These are phyloP conservation scores for Todiramphus saurophagus DNA, from an alignment of 2,113 vertebrate genomes.

Conservation along the genomic window DNA sequence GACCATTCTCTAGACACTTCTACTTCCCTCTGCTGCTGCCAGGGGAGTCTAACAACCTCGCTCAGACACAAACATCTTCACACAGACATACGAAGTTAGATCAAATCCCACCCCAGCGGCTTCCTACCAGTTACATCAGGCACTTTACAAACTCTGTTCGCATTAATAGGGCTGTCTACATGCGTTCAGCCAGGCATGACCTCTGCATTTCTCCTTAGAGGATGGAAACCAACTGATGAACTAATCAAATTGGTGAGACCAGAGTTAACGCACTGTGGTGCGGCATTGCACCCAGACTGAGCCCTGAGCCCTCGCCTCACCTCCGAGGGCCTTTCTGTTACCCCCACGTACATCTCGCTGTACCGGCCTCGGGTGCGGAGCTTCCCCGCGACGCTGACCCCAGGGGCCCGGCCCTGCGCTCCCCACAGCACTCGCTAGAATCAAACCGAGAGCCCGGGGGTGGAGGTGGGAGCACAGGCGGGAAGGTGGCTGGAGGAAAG, in stretches of 20 bases:
- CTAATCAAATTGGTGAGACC: rapidly evolving
- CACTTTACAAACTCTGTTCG: neutral
- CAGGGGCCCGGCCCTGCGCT: rapidly evolving
- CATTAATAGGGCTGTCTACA: neutral
- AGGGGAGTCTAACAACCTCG: rapidly evolving
- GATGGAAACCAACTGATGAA: neutral
- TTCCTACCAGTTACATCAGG: neutral
- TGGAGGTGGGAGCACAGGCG: too few species aligned
- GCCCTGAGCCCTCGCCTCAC: rapidly evolving
- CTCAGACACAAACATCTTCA: rapidly evolving
- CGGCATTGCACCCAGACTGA: neutral
- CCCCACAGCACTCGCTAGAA: neutral
- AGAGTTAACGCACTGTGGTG: rapidly evolving
- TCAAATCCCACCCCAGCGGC: neutral
- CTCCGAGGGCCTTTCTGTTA: too few species aligned
- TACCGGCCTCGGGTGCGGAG: rapidly evolving
- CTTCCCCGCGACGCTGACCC: neutral
- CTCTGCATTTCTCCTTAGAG: neutral
- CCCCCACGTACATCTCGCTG: too few species aligned
- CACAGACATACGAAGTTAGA: neutral
- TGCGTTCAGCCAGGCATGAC: neutral
- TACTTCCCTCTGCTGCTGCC: neutral
- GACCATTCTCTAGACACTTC: neutral
- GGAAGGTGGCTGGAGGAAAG: neutral
- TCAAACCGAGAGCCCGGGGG: neutral